Conservation (phyloP, 2,113 vertebrate species). For the Chlamydotis undulata region DNA sequence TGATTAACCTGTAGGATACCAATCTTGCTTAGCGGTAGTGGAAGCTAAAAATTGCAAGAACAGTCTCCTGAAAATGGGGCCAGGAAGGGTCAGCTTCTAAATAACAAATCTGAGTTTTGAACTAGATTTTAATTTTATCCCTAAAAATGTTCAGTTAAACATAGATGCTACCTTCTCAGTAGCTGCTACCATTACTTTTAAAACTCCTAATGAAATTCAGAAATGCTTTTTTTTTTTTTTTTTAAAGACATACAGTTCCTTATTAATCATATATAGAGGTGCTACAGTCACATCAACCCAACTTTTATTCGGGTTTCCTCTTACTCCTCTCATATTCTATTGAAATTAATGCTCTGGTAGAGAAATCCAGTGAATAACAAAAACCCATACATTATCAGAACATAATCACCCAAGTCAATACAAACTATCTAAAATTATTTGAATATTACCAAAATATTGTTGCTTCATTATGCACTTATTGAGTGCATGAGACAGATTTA, state of each 20-base stretch:
- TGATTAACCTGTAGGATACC: not conserved
- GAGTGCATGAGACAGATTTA: not conserved
- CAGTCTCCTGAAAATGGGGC: not conserved
- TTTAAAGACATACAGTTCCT: not conserved
- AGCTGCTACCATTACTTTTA: not conserved
- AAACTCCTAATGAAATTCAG: not conserved
- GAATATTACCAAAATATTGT: not conserved
- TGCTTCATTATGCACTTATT: not conserved
- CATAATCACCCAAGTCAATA: not conserved
- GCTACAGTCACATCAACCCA: not conserved
- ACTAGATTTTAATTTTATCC: not conserved
- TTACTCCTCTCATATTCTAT: not conserved
- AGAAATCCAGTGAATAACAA: not conserved
- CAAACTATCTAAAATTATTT: not conserved
- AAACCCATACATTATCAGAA: not conserved
- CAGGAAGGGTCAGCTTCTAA: not conserved
- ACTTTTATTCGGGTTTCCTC: not conserved
- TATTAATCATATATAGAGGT: not conserved
- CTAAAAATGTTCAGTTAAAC: not conserved
- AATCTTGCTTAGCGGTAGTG: not conserved
- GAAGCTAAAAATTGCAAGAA: constrained; percentile 5
- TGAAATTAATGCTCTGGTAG: not conserved
- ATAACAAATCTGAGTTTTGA: not conserved
- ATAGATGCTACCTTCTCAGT: not conserved
- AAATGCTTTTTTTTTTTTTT: not conserved